Conservation (phyloP, 2,113 vertebrate genomes). For the Miniopterus natalensis region DNA sequence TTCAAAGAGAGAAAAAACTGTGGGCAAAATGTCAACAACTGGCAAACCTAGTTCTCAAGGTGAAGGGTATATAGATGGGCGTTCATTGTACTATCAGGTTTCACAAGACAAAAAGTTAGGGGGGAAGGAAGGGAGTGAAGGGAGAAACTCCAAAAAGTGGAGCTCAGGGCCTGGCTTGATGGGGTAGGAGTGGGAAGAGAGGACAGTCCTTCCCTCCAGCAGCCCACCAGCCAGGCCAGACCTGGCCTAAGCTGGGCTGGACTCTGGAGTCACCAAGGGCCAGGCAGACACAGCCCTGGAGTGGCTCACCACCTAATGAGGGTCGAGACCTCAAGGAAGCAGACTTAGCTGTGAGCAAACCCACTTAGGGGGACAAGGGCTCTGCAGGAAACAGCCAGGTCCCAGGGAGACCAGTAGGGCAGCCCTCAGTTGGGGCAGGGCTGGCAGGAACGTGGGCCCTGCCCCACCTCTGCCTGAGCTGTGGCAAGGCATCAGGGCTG, state of each 20-base stretch:
- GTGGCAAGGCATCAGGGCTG: conserved; percentile 45
- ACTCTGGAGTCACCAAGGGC: fast-evolving
- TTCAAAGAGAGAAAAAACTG: neutral
- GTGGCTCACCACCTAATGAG: neutral
- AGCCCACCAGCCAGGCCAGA: neutral
- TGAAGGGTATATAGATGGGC: neutral
- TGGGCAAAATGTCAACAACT: conserved; percentile 7
- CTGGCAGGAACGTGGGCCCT: too few species aligned
- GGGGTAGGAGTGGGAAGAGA: neutral
- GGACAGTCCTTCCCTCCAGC: too few species aligned
- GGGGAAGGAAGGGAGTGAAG: neutral
- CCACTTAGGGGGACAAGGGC: neutral
- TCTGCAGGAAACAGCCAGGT: neutral
- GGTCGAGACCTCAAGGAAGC: neutral
- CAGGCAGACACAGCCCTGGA: neutral
- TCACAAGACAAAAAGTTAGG: neutral
- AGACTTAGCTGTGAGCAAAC: neutral
- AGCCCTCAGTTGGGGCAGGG: neutral
- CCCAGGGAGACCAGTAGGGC: neutral
- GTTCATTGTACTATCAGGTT: neutral
- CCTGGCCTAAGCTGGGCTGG: neutral
- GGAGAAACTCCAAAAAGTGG: neutral
- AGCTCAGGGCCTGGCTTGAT: neutral
- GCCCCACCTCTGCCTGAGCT: neutral
- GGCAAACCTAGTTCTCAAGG: neutral